Base-by-base conservation (phyloP, 2,797 vertebrate species). In the Pipistrellus nathusii region DNA sequence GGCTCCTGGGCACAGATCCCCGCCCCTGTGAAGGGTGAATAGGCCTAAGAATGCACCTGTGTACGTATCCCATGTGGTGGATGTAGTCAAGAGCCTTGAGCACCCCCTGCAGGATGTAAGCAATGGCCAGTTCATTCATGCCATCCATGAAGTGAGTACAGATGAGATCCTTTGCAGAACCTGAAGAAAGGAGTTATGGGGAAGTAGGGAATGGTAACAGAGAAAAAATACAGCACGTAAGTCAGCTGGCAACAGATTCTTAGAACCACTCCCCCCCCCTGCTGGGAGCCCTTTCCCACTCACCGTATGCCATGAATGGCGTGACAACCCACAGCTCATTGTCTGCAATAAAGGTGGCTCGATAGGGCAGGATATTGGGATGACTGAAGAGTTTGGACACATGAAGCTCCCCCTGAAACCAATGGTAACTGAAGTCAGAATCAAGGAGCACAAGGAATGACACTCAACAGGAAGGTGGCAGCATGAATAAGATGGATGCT, bases 11-110 rank as follows among this genome's bases (percentile, higher is more conserved):
- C 64, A 59, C 41, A 90, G 64, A 83, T 8, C 25, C 18, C 27
- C 0, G 0, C 35, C 32, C 32, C n/a, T 11, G 96, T 13, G 6
- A 30, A 59, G 73, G 71, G 2, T 2, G 21, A 66, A 48, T 38
- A 6, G 95, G 21, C n/a, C 23, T 5, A 12, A 17, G 71, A 44
- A 46, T 5, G 44, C 89, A 99, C 99, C 99, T 98, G 96, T 99
- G 99, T 64, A 99, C 99, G 1, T 99, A 99, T 97, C 99, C 99
- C 99, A 99, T 99, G 91, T 99, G 99, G 97, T 99, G 99, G 97
- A 99, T 99, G 97, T 99, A 99, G 96, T 99, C 99, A 48, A 99
- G 98, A 8, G 99, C 99, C 98, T 98, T 99, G 55, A 99, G 97
- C 86, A 99, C 98, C 0, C 99, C 99, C 78, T 99, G 98, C 78